Evolutionary conservation across 2,113 vertebrate genomes (phyloP).

Genomic region (Oreocharis arfaki): DNA sequence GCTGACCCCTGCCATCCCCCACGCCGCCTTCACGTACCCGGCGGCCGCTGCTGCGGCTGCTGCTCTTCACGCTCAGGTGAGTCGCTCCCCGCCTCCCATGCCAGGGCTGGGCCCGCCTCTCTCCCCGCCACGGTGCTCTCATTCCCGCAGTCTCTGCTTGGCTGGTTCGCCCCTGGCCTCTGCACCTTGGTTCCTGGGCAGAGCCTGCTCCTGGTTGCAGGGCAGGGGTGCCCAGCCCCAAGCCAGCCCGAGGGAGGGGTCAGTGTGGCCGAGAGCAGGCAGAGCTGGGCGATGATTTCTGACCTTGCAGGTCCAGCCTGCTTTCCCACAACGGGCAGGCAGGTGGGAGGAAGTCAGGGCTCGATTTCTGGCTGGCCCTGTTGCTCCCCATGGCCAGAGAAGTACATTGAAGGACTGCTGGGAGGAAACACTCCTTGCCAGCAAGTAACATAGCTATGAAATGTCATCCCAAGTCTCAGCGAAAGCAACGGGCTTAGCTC

Average conservation of each 20-base stretch:
- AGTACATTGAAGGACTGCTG: neutral
- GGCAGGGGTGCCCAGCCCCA: neutral
- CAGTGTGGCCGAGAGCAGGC: accelerated
- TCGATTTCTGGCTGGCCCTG: neutral
- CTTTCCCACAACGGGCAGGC: neutral
- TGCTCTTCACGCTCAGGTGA: slow-evolving; percentile 96
- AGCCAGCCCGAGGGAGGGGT: neutral
- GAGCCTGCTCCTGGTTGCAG: neutral
- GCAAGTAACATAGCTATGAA: neutral
- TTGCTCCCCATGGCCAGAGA: neutral
- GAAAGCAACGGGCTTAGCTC: neutral
- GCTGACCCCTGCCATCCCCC: slow-evolving; percentile 92
- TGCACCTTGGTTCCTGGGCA: neutral
- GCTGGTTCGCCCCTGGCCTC: neutral
- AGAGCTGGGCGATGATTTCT: neutral
- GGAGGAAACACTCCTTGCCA: neutral
- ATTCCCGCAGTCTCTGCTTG: accelerated
- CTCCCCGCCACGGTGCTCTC: neutral
- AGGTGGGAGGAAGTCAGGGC: too few species aligned
- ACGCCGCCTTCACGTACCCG: slow-evolving; percentile 91
- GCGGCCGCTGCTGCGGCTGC: slow-evolving; percentile 87
- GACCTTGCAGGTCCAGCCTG: neutral
- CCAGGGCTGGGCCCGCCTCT: neutral
- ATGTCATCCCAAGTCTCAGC: neutral
- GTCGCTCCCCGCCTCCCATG: accelerated